These are phyloP conservation scores for Delia radicum DNA, from an alignment of 1,140 invertebrate species.

Conservation along the genomic window DNA sequence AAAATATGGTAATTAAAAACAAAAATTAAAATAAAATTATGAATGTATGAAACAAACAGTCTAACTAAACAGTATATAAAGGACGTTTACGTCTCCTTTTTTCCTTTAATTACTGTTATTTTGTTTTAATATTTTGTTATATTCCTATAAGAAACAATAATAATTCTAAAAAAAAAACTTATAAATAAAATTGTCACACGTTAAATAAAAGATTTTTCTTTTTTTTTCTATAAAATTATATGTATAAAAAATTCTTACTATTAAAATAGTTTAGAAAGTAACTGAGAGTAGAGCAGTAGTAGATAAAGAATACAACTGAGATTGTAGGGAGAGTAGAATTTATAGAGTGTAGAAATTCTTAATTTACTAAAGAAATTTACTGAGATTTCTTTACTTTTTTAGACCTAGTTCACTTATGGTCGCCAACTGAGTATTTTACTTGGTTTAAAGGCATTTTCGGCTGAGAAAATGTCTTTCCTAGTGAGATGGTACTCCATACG, in stretches of 20 bases:
- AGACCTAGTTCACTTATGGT: background rate
- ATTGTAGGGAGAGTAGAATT: background rate
- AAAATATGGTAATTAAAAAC: background rate
- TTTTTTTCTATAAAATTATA: slow-evolving; percentile 6
- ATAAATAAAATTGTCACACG: slow-evolving; percentile 24
- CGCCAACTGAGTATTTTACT: background rate
- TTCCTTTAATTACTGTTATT: background rate
- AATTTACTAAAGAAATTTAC: background rate
- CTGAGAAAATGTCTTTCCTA: slow-evolving; percentile 34
- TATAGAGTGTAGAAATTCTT: background rate
- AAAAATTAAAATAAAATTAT: background rate
- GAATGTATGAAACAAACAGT: slow-evolving; percentile 18
- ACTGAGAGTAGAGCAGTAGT: background rate
- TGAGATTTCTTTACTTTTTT: slow-evolving; percentile 4
- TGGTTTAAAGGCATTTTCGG: background rate
- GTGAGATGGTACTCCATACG: slow-evolving; percentile 51
- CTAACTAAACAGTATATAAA: background rate
- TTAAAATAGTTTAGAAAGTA: slow-evolving; percentile 3
- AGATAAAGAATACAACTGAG: background rate
- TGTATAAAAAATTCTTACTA: background rate
- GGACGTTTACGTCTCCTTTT: background rate
- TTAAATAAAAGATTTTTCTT: slow-evolving; percentile 23
- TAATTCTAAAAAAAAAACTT: background rate
- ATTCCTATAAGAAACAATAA: slow-evolving; percentile 6
- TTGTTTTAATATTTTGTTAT: background rate